Conservation (phyloP, 2,797 vertebrate genomes). For the Clamator glandarius region DNA sequence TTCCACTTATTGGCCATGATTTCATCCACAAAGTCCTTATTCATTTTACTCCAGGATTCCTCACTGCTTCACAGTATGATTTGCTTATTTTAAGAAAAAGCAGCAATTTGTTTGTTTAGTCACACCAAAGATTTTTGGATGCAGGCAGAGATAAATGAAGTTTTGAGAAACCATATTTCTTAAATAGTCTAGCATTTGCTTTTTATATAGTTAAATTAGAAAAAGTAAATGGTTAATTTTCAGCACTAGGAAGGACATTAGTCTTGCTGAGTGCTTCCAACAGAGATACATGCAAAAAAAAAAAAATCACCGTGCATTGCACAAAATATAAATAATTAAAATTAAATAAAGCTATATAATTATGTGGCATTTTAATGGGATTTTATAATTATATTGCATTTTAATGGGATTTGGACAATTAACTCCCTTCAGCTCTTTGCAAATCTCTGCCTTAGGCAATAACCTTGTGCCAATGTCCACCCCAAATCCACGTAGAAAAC, state of each 20-base stretch:
- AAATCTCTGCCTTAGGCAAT: conserved; percentile 32
- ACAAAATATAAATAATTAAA: conserved; percentile 40
- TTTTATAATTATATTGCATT: conserved; percentile 53
- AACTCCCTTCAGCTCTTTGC: conserved; percentile 26
- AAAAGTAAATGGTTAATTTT: neutral
- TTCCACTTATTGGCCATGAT: neutral
- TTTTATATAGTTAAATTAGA: neutral
- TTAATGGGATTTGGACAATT: conserved; percentile 55
- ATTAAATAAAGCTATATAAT: conserved; percentile 34
- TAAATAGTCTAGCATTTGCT: neutral
- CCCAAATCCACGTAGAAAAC: neutral
- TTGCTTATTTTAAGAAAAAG: conserved; percentile 15
- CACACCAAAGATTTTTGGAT: neutral
- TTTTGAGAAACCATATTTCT: neutral
- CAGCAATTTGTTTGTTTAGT: neutral
- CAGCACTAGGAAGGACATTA: neutral
- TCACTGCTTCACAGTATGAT: neutral
- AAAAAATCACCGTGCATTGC: neutral
- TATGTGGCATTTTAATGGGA: conserved; percentile 23
- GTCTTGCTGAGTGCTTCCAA: neutral
- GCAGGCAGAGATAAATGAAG: neutral
- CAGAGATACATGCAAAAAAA: neutral
- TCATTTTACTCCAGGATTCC: conserved; percentile 6
- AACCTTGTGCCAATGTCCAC: neutral
- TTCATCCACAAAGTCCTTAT: neutral